Evolutionary conservation across 2,113 vertebrate species (phyloP), one percentile per base, ranked within the genome.

Genomic region (Lethenteron reissneri): DNA sequence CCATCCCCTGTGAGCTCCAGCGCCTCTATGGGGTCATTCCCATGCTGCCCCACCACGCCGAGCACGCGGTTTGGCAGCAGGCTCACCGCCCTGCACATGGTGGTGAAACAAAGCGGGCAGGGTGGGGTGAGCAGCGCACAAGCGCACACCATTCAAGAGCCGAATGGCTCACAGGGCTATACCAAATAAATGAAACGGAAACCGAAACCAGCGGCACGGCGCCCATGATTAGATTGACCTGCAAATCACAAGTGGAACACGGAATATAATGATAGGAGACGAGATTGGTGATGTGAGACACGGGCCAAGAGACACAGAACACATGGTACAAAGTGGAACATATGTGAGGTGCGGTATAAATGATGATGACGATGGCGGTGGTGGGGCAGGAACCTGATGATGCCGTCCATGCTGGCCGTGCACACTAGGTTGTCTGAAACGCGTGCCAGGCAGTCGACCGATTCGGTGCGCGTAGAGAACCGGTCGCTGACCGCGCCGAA

Each of bases 401-500:
- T 80, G 1, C 94, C 94, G 0, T 99, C 92, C 3, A 83, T 85
- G 72, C 89, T 90, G 4, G 85, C 92, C 1, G 86, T 81, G 58
- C 91, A 96, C 41, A 99, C 79, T 58, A 97, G 82, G 78, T 75
- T 90, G 73, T 95, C 89, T 0, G 81, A 90, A 72, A 97, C 8
- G 1, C 89, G 85, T 58, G 83, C 77, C 76, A 96, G 84, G 79
- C 88, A 87, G 76, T 96, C 92, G 0, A 97, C 77, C 0, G 91
- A 91, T 78, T 95, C 91, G 0, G 87, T 88, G 79, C 83, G 82
- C 71, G 91, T 56, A 0, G 86, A 83, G 41, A 99, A 96, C 59
- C 90, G 87, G 75, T 99, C 94, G 3, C 94, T 96, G 72, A 91
- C 85, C 0, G 92, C 94, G 2, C 92, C 94, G 1, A 96, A 96